Percentiles rank a stretch among this genome's conserved stretches.
These are phyloP conservation scores for Caenorhabditis macrosperma DNA, from an alignment of 2,888 invertebrate species.

Conservation along the genomic window DNA sequence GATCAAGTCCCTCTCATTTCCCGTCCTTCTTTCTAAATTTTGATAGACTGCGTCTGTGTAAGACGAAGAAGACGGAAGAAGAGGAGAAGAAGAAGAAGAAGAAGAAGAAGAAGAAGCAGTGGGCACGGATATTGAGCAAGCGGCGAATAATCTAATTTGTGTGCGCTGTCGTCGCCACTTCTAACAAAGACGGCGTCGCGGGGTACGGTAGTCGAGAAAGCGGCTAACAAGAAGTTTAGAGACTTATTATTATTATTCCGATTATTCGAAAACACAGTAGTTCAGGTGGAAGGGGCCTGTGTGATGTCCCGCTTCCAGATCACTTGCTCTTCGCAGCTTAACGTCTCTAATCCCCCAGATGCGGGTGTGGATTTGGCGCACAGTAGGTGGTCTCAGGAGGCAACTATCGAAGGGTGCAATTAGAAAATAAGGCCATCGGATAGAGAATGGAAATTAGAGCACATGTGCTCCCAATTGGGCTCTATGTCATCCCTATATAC, in stretches of 20 bases:
- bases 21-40: slow-evolving; percentile 29
- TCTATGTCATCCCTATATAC: neutral
- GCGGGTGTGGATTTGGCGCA: slow-evolving; percentile 50
- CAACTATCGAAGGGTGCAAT: slow-evolving; percentile 39
- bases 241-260: slow-evolving; percentile 3
- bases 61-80: slow-evolving; percentile 3
- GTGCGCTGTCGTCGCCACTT: slow-evolving; percentile 16
- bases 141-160: slow-evolving; percentile 42
- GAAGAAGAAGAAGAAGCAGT: too few relatives aligned
- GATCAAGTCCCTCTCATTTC: slow-evolving; percentile 30
- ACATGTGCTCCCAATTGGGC: slow-evolving; percentile 32
- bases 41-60: slow-evolving; percentile 25
- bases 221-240: neutral
- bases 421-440: slow-evolving; percentile 28
- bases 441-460: slow-evolving; percentile 39
- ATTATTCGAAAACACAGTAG: too few relatives aligned
- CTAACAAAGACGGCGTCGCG: slow-evolving; percentile 37
- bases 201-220: slow-evolving; percentile 45
- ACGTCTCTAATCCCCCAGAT: slow-evolving; percentile 45
- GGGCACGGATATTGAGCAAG: slow-evolving; percentile 44
- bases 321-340: neutral
- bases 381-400: slow-evolving; percentile 47
- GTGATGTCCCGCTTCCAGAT: too few relatives aligned
- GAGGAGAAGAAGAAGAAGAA: slow-evolving; percentile 12
- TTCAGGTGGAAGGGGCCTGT: too few relatives aligned